Percentiles rank a stretch among this genome's conserved stretches.
phyloP scores from a whole-genome alignment of 2,113 vertebrate genomes.

The Odobenus rosmarus region DNA sequence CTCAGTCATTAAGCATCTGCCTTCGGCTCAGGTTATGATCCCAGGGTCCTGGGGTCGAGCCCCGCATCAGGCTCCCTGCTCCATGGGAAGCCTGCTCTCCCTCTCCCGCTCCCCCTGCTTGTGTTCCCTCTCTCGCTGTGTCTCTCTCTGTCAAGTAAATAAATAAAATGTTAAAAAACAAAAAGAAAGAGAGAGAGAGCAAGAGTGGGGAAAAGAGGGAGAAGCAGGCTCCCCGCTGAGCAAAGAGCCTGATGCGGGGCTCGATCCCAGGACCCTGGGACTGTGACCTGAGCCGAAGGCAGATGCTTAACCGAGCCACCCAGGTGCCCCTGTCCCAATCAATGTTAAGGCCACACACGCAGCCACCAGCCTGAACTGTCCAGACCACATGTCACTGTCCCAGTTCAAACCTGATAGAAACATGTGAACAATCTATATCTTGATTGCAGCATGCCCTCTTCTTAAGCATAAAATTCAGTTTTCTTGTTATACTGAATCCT shows the following conservation, averaged over 20 bases:
- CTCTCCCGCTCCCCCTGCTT: too few relatives aligned
- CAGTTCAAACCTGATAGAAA: not conserved
- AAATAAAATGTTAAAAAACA: too few relatives aligned
- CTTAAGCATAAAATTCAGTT: not conserved
- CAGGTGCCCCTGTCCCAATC: not conserved
- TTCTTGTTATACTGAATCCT: not conserved
- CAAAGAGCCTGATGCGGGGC: not conserved
- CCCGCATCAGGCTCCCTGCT: too few relatives aligned
- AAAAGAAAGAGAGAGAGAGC: not conserved
- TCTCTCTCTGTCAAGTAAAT: too few relatives aligned
- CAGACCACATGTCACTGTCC: not conserved
- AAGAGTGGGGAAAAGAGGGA: not conserved
- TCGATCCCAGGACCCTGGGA: not conserved
- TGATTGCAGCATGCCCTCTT: not conserved
- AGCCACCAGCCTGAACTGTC: not conserved
- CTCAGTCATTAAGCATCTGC: too few relatives aligned
- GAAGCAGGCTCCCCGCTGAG: not conserved
- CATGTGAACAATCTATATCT: not conserved
- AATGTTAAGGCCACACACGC: not conserved
- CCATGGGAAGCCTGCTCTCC: too few relatives aligned
- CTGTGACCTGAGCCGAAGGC: not conserved
- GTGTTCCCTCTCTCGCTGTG: too few relatives aligned
- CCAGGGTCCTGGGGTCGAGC: too few relatives aligned
- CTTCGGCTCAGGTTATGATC: too few relatives aligned
- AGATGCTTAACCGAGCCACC: not conserved